Conservation (phyloP, 2,797 vertebrate species). For the Heterohyrax brucei region DNA sequence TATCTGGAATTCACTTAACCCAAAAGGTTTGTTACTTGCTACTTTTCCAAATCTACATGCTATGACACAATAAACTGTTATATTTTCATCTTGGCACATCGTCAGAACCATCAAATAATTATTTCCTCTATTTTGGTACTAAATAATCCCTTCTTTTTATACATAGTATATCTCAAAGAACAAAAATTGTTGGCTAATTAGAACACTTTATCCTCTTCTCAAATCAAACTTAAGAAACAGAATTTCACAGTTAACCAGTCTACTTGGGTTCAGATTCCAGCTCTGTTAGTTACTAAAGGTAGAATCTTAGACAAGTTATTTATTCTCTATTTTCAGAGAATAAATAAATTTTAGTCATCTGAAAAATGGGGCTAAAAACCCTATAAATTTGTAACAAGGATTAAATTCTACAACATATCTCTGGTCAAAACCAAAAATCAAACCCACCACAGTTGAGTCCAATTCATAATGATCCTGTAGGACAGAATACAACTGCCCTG, state of each 20-base stretch:
- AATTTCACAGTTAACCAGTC: neutral
- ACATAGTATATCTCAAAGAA: neutral
- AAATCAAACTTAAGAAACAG: neutral
- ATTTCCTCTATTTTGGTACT: neutral
- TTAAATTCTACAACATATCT: neutral
- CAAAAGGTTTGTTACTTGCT: neutral
- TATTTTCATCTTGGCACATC: neutral
- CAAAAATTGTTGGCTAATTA: conserved; percentile 1
- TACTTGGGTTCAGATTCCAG: neutral
- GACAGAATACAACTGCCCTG: too few relatives aligned
- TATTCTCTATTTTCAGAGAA: neutral
- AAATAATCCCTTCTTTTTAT: neutral
- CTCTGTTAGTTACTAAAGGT: neutral
- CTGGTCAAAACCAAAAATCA: neutral
- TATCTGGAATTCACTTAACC: conserved; percentile 46
- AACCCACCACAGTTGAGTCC: neutral
- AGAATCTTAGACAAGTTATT: neutral
- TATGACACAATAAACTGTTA: conserved; percentile 45
- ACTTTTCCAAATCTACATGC: conserved; percentile 11
- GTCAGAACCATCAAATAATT: conserved; percentile 46
- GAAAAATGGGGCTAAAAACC: conserved; percentile 15
- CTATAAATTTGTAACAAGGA: conserved; percentile 9
- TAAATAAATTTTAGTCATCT: neutral
- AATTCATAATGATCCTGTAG: too few relatives aligned
- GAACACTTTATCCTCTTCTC: neutral